phyloP scores from a whole-genome alignment of 2,113 vertebrate species.

The Axis porcinus region DNA sequence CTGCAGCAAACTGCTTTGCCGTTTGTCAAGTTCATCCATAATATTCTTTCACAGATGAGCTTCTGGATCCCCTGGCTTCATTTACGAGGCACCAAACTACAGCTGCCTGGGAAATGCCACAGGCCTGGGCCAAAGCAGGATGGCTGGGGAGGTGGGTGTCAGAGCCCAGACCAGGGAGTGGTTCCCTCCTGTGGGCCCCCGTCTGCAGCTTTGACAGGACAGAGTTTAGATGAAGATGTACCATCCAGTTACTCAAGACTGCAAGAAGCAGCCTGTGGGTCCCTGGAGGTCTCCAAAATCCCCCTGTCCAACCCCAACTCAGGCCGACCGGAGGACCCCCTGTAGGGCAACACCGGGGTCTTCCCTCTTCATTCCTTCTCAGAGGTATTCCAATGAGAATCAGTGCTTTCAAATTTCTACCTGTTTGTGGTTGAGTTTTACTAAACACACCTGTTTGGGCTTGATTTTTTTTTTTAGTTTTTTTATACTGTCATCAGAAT shows the following conservation, averaged over 20 bases:
- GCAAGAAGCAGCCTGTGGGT: background rate
- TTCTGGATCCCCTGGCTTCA: background rate
- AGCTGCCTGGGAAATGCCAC: background rate
- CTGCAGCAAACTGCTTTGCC: background rate
- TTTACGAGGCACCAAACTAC: accelerated
- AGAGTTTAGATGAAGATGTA: background rate
- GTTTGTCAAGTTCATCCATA: background rate
- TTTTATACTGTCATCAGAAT: background rate
- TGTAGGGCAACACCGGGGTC: background rate
- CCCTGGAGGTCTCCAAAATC: background rate
- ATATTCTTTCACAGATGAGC: background rate
- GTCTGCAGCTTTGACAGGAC: background rate
- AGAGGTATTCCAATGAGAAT: background rate
- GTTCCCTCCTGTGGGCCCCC: accelerated
- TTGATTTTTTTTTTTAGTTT: background rate
- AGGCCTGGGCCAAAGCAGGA: background rate
- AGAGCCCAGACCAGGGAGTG: background rate
- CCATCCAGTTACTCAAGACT: background rate
- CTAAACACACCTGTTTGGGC: background rate
- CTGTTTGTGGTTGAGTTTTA: background rate
- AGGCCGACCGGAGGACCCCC: accelerated
- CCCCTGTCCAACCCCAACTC: too few relatives aligned
- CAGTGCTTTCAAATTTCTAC: background rate
- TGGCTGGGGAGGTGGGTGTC: background rate
- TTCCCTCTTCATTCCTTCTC: background rate